These are phyloP conservation scores for Eilema griseolum DNA, from an alignment of 2,888 invertebrate species.

Conservation along the genomic window DNA sequence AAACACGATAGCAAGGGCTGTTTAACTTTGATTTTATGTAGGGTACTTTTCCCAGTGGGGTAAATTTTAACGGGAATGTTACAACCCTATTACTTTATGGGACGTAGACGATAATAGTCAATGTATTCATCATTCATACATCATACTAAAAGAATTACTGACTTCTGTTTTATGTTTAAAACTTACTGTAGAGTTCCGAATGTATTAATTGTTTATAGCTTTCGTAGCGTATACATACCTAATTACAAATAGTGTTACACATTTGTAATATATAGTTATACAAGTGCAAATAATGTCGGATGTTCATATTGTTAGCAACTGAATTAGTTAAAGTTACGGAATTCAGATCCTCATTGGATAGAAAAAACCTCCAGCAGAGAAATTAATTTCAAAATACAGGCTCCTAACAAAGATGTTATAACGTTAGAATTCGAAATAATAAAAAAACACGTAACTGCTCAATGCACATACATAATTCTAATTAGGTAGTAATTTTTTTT, in stretches of 20 bases:
- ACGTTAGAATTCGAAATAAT: too few relatives aligned
- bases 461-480: too few relatives aligned
- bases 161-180: not conserved
- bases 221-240: not conserved
- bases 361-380: not conserved
- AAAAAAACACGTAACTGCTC: too few relatives aligned
- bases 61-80: too few relatives aligned
- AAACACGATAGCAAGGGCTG: not conserved
- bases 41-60: not conserved
- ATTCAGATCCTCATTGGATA: not conserved
- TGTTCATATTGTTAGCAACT: not conserved
- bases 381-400: not conserved
- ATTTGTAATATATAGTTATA: too few relatives aligned
- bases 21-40: not conserved
- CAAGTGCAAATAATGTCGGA: not conserved
- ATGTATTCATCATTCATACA: too few relatives aligned
- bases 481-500: too few relatives aligned
- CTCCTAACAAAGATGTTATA: too few relatives aligned
- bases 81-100: not conserved
- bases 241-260: slow-evolving; percentile 3
- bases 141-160: not conserved
- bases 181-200: not conserved
- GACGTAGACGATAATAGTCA: not conserved
- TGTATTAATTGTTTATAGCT: not conserved
- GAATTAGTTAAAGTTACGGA: slow-evolving; percentile 9